phyloP scores from a whole-genome alignment of 1,140 invertebrate species.

The Stenopsyche tienmushanensis region DNA sequence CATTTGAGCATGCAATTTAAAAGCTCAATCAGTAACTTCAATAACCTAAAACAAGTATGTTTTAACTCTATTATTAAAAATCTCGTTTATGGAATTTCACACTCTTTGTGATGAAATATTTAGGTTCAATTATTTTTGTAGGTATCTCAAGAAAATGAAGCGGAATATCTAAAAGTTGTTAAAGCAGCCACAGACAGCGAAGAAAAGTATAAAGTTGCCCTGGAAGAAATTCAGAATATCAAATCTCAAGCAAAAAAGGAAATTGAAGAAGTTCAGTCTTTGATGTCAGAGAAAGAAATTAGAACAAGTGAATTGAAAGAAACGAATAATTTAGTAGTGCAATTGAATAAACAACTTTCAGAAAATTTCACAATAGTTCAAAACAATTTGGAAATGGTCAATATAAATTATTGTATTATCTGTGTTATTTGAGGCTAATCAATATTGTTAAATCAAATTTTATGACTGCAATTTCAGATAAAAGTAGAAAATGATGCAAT shows the following conservation, averaged over 20 bases:
- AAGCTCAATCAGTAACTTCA: conserved; percentile 8
- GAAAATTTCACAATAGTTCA: conserved; percentile 57
- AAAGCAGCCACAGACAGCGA: conserved; percentile 67
- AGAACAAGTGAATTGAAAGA: conserved; percentile 50
- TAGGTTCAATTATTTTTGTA: conserved; percentile 44
- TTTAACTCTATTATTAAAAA: no score
- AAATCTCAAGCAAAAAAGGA: conserved; percentile 37
- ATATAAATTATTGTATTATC: conserved; percentile 4
- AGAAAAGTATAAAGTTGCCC: conserved; percentile 60
- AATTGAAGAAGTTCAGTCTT: conserved; percentile 33
- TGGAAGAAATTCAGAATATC: conserved; percentile 33
- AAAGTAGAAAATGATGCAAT: conserved; percentile 44
- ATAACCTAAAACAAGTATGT: conserved; percentile 41
- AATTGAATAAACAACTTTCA: conserved; percentile 55
- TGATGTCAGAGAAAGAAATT: conserved; percentile 48
- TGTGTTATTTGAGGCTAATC: background rate
- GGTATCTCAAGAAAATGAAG: conserved; percentile 64
- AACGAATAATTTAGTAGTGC: conserved; percentile 54
- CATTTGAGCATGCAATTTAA: conserved; percentile 22
- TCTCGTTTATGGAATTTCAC: no score
- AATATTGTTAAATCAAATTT: conserved; percentile 1
- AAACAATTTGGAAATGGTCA: conserved; percentile 56
- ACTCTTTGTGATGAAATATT: background rate
- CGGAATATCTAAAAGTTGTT: conserved; percentile 66
- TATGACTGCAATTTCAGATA: conserved; percentile 41